Conservation (phyloP, 2,888 invertebrate genomes). For the Agrochola macilenta region DNA sequence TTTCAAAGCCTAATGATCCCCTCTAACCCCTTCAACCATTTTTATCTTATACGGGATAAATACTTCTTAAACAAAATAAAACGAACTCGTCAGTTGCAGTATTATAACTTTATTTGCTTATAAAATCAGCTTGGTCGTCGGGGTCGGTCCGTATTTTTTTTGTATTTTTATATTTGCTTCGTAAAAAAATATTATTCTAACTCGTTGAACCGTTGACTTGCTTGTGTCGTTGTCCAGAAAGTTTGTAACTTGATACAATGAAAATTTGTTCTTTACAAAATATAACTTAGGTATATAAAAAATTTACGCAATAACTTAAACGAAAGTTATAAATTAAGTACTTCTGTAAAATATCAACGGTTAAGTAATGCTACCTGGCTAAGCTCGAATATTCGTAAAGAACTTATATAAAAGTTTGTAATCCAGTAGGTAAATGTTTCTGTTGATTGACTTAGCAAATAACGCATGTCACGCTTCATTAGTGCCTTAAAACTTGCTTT, state of each 20-base stretch:
- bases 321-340: constrained; percentile 11
- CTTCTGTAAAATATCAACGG: not conserved
- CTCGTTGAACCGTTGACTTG: constrained; percentile 71
- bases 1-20: constrained; percentile 18
- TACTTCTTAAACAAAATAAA: constrained; percentile 59
- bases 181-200: constrained; percentile 70
- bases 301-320: constrained; percentile 15
- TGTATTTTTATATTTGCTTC: constrained; percentile 72
- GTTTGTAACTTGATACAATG: constrained; percentile 31
- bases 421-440: constrained; percentile 4
- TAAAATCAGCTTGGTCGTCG: constrained; percentile 80
- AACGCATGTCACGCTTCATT: not conserved
- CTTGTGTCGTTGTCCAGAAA: constrained; percentile 53
- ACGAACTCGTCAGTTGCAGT: constrained; percentile 62
- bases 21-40: not conserved
- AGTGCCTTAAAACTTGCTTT: not conserved
- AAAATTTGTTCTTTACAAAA: constrained; percentile 22
- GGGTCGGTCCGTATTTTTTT: constrained; percentile 77
- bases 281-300: not conserved
- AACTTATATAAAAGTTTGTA: not conserved
- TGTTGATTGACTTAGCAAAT: not conserved
- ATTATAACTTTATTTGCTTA: constrained; percentile 75
- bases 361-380: not conserved
- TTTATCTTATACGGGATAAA: constrained; percentile 30
- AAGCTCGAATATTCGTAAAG: not conserved